A percentile compares a stretch with the other conserved stretches of the same genome.
Conservation (phyloP, 1,140 invertebrate species). For the Heliothis virescens region DNA sequence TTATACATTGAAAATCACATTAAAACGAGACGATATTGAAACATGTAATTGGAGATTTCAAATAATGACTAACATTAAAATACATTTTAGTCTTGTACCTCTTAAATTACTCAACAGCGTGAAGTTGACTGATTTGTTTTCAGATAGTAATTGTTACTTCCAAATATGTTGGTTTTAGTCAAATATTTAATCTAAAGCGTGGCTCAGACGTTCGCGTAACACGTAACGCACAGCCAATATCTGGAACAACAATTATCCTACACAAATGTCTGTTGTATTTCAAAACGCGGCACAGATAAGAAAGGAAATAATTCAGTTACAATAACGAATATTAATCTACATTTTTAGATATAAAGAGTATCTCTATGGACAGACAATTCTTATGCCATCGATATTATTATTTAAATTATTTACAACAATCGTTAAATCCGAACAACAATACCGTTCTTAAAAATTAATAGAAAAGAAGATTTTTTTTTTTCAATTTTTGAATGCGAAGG, state of each 20-base stretch:
- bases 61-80: constrained; percentile 62
- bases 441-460: constrained; percentile 43
- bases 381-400: constrained; percentile 60
- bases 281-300: constrained; percentile 5
- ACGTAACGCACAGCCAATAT: neutral
- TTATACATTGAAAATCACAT: constrained; percentile 50
- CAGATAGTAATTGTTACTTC: neutral
- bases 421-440: constrained; percentile 53
- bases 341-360: constrained; percentile 56
- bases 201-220: neutral
- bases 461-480: constrained; percentile 52
- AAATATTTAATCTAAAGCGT: neutral
- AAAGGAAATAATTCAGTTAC: constrained; percentile 18
- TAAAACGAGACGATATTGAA: constrained; percentile 45
- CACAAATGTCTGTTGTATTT: constrained; percentile 4
- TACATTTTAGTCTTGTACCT: constrained; percentile 77
- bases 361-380: constrained; percentile 60
- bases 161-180: neutral
- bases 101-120: constrained; percentile 57
- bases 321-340: constrained; percentile 53
- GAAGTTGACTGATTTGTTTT: neutral
- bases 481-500: constrained; percentile 48
- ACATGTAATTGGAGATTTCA: constrained; percentile 36
- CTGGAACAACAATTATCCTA: neutral
- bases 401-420: constrained; percentile 65